Base-by-base conservation (phyloP, 1,140 invertebrate species). In the Scylla paramamosain region DNA sequence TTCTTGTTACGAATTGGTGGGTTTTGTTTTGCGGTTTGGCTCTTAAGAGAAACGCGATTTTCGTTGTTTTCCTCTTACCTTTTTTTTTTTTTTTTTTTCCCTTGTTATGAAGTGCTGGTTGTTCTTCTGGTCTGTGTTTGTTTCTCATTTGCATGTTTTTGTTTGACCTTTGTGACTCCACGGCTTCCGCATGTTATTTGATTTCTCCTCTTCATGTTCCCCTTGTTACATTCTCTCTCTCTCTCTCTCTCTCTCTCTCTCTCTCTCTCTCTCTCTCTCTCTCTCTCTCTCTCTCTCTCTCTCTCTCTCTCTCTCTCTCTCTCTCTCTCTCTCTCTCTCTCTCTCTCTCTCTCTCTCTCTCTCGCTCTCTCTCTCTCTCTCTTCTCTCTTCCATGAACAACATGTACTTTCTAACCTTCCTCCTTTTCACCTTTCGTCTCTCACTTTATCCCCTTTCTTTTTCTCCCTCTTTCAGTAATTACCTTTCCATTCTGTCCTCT, bases 191-290 rank as follows among this genome's bases (percentile, higher is more conserved):
- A 20, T 59, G 52, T 14, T 59, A 59, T 59, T 59, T 59, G 52
- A 14, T 84, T 82, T 84, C 29, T 93, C 77, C 83, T 48, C 82
- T 82, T 83, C 77, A 39, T 59, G 28, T 52, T 91, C 90, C 90
- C 39, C 39, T 39, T 2, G 39, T 39, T 39, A 39, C 39, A 39
- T 39, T 91, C 89, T 91, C 89, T 91, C 89, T 91, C 89, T 91
- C 89, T 91, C 89, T 91, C 89, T 46, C 46, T 48, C 89, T 45
- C 46, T 46, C 48, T 92, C 91, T 92, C 48, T 92, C 48, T 31
- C 91, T 77, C 91, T 77, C 91, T 67, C 59, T 77, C 39, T 59
- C 52, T 59, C 52, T 59, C 48, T 29, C 28, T 59, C 28, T 67
- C n/a, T 59, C 29, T 67, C 48, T 59, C 89, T 52, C 89, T 48